Evolutionary conservation across 2,888 invertebrate species (phyloP).

Genomic region (Coleophora deauratella): DNA sequence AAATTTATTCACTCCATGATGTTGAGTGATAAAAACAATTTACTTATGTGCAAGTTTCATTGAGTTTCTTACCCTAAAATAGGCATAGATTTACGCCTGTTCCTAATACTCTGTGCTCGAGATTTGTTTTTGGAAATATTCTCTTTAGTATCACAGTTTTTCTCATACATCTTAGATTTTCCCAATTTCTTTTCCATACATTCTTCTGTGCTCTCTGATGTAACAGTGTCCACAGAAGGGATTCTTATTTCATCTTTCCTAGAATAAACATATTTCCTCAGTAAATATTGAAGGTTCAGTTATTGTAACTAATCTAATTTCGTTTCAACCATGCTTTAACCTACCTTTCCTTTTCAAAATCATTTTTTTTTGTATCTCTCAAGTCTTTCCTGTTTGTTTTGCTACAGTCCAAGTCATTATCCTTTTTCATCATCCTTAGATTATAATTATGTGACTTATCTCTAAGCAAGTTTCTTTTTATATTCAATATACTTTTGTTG

Average conservation of each 20-base stretch:
- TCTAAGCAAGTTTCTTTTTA: conserved; percentile 6
- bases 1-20: too few relatives aligned
- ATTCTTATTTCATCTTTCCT: conserved; percentile 18
- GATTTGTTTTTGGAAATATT: conserved; percentile 16
- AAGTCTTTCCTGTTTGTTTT: conserved; percentile 12
- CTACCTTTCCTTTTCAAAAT: conserved; percentile 4
- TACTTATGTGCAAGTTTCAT: too few relatives aligned
- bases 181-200: conserved; percentile 10
- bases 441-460: conserved; percentile 3
- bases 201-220: conserved; percentile 16
- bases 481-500: conserved; percentile 13
- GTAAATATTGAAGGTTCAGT: too few relatives aligned
- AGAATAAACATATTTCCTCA: conserved; percentile 4
- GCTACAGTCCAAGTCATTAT: neutral
- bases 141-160: conserved; percentile 22
- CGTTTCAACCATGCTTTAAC: neutral
- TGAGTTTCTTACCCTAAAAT: conserved; percentile 28
- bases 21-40: too few relatives aligned
- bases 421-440: neutral
- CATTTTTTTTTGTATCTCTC: conserved; percentile 2
- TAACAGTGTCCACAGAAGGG: conserved; percentile 17
- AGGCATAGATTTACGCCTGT: conserved; percentile 47
- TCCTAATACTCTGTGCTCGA: conserved; percentile 24
- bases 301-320: neutral
- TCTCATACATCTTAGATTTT: conserved; percentile 12